Conservation (phyloP, 92 coral and sea anemone species). For the Bergia sp. region DNA sequence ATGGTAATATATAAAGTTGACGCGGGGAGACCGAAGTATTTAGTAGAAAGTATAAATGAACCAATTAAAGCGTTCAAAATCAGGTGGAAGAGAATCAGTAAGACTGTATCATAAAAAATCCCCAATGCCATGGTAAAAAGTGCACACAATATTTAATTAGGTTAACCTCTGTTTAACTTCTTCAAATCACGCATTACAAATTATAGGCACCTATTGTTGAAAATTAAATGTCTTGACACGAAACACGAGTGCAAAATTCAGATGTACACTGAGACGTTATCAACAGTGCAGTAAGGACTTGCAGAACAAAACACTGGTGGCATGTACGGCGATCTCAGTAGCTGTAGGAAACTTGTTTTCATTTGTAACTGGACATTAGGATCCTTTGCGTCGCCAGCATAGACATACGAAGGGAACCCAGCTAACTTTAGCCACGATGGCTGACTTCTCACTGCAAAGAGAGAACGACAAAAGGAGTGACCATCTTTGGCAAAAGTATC, state of each 20-base stretch:
- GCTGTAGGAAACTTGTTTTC: constrained; percentile 2
- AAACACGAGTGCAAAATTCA: not conserved
- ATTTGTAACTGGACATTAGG: not conserved
- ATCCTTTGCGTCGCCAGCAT: not conserved
- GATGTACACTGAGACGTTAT: not conserved
- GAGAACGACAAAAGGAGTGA: not conserved
- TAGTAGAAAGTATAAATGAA: no score
- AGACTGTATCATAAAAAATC: no score
- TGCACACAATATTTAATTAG: not conserved
- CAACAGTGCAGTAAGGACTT: not conserved
- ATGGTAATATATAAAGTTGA: no score
- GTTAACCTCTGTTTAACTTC: not conserved
- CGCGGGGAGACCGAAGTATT: no score
- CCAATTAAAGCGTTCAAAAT: no score
- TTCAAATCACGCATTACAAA: not conserved
- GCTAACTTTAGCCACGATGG: not conserved
- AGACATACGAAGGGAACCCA: constrained; percentile 5
- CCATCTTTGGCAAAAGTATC: no score
- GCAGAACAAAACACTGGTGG: not conserved
- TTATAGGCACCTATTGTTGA: no score
- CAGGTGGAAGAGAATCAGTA: no score
- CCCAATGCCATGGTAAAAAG: not conserved
- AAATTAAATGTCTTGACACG: not conserved
- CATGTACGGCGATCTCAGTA: not conserved
- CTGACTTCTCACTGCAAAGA: not conserved